Evolutionary conservation across 1,140 invertebrate species (phyloP).

Genomic region (Platorchestia sp.): DNA sequence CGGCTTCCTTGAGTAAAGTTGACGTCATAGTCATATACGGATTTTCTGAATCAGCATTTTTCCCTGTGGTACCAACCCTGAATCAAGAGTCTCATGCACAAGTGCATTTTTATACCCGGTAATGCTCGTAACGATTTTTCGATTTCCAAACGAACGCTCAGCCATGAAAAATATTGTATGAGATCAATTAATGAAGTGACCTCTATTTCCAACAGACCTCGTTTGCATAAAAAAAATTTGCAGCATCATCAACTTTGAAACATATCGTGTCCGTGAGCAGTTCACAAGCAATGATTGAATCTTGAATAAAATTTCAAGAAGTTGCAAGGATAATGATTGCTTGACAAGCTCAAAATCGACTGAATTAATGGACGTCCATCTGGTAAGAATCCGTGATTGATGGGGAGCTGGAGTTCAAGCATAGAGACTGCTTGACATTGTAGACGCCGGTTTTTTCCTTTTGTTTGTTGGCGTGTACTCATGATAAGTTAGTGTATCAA

Average conservation of each 20-base stretch:
- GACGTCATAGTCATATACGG: background rate
- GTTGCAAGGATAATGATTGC: background rate
- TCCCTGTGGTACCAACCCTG: background rate
- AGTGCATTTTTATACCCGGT: background rate
- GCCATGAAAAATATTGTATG: background rate
- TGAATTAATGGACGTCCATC: background rate
- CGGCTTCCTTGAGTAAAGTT: background rate
- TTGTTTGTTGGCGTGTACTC: no score
- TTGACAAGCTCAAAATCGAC: background rate
- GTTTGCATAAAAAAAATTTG: background rate
- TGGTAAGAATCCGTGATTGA: background rate
- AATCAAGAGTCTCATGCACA: background rate
- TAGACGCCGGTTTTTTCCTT: no score
- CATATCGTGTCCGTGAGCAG: background rate
- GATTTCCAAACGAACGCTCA: background rate
- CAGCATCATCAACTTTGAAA: background rate
- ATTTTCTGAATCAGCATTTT: slow-evolving; percentile 2
- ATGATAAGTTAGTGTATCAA: no score
- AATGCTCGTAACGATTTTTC: background rate
- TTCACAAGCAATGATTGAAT: background rate
- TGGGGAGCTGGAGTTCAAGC: background rate
- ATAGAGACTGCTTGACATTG: no score
- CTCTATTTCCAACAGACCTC: background rate
- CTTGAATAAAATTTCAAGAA: background rate
- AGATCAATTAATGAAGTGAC: background rate